These are phyloP conservation scores for Edolisoma coerulescens DNA, from an alignment of 2,113 vertebrate species.

Conservation along the genomic window DNA sequence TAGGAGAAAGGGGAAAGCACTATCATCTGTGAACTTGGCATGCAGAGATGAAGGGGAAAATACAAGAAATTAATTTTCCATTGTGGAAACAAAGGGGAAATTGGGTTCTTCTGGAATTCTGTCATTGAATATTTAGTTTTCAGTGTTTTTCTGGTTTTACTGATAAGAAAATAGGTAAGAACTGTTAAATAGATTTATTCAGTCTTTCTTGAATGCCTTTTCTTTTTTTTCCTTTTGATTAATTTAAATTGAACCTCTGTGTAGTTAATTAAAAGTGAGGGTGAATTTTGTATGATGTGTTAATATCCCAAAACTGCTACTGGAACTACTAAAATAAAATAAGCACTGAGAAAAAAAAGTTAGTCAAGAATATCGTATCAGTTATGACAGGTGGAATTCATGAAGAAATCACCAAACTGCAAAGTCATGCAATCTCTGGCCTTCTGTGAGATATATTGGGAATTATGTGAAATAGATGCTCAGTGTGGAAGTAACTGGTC, in stretches of 20 bases:
- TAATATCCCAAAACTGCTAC: not conserved
- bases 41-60: not conserved
- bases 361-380: not conserved
- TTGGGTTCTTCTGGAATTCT: not conserved
- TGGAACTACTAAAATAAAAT: not conserved
- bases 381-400: not conserved
- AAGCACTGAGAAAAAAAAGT: not conserved
- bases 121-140: not conserved
- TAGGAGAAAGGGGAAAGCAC: not conserved
- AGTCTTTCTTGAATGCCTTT: not conserved
- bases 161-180: not conserved
- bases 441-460: not conserved
- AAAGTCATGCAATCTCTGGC: not conserved
- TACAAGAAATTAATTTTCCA: not conserved
- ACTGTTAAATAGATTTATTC: not conserved
- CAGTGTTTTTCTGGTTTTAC: not conserved
- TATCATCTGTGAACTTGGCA: not conserved
- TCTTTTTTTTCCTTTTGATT: not conserved
- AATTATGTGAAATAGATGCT: not conserved
- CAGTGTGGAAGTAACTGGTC: not conserved
- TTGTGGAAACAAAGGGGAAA: not conserved
- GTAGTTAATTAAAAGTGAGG: not conserved
- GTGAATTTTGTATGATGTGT: not conserved
- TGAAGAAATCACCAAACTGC: not conserved
- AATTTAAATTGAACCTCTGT: not conserved